phyloP scores from a whole-genome alignment of 2,113 vertebrate species.

The Xyrauchen texanus region DNA sequence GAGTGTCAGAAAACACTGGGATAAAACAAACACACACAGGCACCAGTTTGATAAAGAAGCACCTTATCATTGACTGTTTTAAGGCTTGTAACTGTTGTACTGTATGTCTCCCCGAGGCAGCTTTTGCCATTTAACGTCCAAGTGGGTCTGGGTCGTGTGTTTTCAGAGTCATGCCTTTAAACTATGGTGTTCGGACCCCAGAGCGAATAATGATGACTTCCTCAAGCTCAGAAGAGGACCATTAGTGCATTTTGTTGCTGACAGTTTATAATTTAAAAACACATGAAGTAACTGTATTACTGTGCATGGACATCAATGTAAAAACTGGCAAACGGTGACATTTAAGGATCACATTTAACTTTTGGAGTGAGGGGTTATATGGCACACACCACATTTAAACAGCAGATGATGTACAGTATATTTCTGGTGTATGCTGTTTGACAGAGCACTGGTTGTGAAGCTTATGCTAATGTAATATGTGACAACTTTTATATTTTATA shows the following conservation, averaged over 20 bases:
- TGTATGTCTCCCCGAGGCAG: conserved; percentile 35
- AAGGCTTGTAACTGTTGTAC: conserved; percentile 72
- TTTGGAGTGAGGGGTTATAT: not conserved
- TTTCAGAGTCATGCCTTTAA: conserved; percentile 40
- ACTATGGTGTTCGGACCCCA: conserved; percentile 12
- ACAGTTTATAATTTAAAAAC: conserved; percentile 27
- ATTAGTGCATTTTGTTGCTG: conserved; percentile 57
- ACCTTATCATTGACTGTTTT: conserved; percentile 59
- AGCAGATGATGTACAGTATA: conserved; percentile 36
- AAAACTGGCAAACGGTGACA: conserved; percentile 27
- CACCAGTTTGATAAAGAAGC: conserved; percentile 50
- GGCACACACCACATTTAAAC: conserved; percentile 27
- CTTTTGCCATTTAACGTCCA: conserved; percentile 32
- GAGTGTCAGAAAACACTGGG: conserved; percentile 83
- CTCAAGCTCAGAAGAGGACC: conserved; percentile 18
- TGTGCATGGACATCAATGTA: conserved; percentile 84
- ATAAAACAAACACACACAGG: conserved; percentile 33
- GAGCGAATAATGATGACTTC: not conserved
- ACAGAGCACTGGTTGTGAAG: conserved; percentile 14
- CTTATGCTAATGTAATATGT: conserved; percentile 58
- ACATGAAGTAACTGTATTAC: conserved; percentile 69
- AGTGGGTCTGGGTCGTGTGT: conserved; percentile 37
- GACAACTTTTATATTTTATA: conserved; percentile 79
- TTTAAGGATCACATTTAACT: conserved; percentile 14
- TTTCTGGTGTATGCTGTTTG: conserved; percentile 38